A percentile compares a stretch with the other conserved stretches of the same genome.
Evolutionary conservation across 2,113 vertebrate species (phyloP).

Genomic region (Galbula dea): DNA sequence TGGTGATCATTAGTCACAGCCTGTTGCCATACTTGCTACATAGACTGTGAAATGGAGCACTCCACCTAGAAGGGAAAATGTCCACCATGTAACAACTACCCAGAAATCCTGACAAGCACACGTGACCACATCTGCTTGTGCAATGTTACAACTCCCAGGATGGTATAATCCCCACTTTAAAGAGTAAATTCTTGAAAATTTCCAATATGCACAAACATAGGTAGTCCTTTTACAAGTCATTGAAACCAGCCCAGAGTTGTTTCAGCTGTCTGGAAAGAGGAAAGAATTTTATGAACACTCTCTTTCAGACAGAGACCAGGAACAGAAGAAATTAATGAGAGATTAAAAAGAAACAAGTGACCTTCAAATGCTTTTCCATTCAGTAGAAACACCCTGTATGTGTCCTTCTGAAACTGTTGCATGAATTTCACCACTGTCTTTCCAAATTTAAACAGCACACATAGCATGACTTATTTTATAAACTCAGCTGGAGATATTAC

Average conservation of each 20-base stretch:
- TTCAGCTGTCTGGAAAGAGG: not conserved
- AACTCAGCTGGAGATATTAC: not conserved
- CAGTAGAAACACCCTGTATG: not conserved
- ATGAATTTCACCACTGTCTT: not conserved
- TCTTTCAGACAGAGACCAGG: not conserved
- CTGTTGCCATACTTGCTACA: fast-evolving
- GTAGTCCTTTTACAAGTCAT: not conserved
- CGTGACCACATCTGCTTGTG: not conserved
- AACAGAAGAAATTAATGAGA: not conserved
- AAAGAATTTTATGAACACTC: not conserved
- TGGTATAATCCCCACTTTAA: not conserved
- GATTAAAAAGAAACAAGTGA: not conserved
- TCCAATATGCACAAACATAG: not conserved
- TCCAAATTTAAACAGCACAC: not conserved
- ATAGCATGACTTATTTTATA: not conserved
- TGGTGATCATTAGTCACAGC: fast-evolving
- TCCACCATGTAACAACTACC: not conserved
- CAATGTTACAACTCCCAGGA: not conserved
- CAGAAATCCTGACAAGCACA: not conserved
- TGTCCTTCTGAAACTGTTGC: not conserved
- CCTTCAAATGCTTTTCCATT: not conserved
- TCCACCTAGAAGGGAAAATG: not conserved
- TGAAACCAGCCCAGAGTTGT: not conserved
- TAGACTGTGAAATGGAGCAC: not conserved
- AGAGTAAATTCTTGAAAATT: not conserved